phyloP scores from a whole-genome alignment of 2,888 invertebrate species.

The Epicampocera succincta region DNA sequence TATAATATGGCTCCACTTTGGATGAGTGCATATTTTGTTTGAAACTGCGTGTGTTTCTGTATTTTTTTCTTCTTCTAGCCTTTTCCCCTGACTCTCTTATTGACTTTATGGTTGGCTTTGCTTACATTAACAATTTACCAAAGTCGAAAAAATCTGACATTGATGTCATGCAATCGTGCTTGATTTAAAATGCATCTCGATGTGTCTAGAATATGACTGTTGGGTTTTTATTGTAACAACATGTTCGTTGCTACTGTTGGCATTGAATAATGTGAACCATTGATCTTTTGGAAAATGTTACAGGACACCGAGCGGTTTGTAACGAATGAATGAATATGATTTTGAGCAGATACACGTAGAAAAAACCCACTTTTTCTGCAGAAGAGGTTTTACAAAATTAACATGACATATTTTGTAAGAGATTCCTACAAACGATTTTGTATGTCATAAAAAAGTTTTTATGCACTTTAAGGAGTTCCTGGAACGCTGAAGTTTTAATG shows the following conservation, averaged over 20 bases:
- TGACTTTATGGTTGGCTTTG: constrained; percentile 29
- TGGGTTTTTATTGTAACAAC: constrained; percentile 19
- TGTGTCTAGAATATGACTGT: constrained; percentile 49
- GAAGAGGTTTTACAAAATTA: constrained; percentile 19
- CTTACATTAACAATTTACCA: constrained; percentile 50
- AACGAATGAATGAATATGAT: constrained; percentile 46
- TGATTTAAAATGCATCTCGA: constrained; percentile 49
- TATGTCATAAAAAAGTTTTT: background rate
- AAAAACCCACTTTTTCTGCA: background rate
- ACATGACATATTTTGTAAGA: constrained; percentile 1
- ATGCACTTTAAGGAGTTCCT: background rate
- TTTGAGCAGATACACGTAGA: constrained; percentile 33
- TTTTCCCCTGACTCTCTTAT: too few species aligned
- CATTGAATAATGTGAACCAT: constrained; percentile 45
- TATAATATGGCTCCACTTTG: background rate
- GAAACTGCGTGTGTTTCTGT: background rate
- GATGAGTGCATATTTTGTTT: background rate
- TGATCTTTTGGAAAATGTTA: constrained; percentile 25
- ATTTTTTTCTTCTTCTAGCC: background rate
- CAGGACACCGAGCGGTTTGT: constrained; percentile 27
- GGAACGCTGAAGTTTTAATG: background rate
- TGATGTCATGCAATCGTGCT: constrained; percentile 56
- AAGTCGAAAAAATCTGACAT: constrained; percentile 44
- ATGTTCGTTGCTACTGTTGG: constrained; percentile 49
- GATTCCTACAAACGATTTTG: constrained; percentile 15